phyloP scores from a whole-genome alignment of 2,888 invertebrate genomes.

The Plemyria rubiginata region DNA sequence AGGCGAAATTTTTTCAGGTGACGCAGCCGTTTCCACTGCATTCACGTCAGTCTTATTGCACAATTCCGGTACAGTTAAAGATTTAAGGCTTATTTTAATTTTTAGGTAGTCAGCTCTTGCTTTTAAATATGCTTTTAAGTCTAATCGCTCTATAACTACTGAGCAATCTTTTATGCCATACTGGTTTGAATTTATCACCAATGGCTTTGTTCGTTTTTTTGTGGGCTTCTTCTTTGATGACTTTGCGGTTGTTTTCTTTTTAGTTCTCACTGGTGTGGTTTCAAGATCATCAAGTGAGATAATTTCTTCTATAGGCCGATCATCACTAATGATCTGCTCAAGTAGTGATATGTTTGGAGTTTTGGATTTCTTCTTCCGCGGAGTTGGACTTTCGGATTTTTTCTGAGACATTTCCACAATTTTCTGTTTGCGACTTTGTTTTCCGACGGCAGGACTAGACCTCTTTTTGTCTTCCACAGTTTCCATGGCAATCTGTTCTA shows the following conservation, averaged over 20 bases:
- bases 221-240: conserved; percentile 47
- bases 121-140: conserved; percentile 55
- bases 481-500: conserved; percentile 73
- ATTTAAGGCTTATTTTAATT: conserved; percentile 26
- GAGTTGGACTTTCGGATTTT: conserved; percentile 58
- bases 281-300: conserved; percentile 74
- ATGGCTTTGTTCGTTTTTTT: conserved; percentile 40
- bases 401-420: conserved; percentile 47
- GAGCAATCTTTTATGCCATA: conserved; percentile 63
- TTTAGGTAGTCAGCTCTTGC: conserved; percentile 8
- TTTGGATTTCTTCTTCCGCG: conserved; percentile 53
- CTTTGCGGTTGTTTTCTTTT: conserved; percentile 48
- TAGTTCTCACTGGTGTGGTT: conserved; percentile 49
- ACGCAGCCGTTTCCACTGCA: neutral
- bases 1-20: conserved; percentile 11
- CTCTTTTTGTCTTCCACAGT: conserved; percentile 49
- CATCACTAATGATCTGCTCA: conserved; percentile 75
- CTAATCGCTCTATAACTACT: conserved; percentile 59
- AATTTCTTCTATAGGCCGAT: conserved; percentile 74
- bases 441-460: conserved; percentile 44
- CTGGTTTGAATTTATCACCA: conserved; percentile 52
- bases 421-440: conserved; percentile 52
- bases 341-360: conserved; percentile 74
- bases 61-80: conserved; percentile 3
- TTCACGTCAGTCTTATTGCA: conserved; percentile 8